Evolutionary conservation across 2,797 vertebrate genomes (phyloP), one percentile per base, ranked within the genome.

Genomic region (Mastacembelus armatus): DNA sequence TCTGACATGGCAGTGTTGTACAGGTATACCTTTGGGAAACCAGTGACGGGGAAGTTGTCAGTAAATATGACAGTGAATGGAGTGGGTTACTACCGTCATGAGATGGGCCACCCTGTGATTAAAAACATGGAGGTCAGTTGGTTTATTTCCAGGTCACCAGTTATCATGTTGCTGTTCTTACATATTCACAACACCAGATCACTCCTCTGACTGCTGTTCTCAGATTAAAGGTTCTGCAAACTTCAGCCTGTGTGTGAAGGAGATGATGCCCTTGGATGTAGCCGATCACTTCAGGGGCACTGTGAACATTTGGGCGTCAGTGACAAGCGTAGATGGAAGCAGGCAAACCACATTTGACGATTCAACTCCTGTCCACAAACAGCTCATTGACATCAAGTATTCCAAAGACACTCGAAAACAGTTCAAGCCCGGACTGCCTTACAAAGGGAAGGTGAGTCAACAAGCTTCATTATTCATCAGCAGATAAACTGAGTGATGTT

Each of bases 41-140:
- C 95, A 0, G 96, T 98, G 66, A 90, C 82, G 0, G 96, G 97
- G 38, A 95, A 94, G 77, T 71, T 98, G 79, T 94, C 85, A 0
- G 90, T 97, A 69, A 98, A 98, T 72, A 97, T 97, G 96, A 97
- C 97, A 0, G 94, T 97, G 56, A 96, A 95, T 71, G 97, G 97
- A 1, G 95, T 97, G 32, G 97, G 96, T 2, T 98, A 98, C 87
- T 97, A 98, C 83, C 94, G 94, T 24, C 96, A 98, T 45, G 97
- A 98, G 81, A 93, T 96, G 79, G 96, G 96, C 19, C 94, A 94
- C 52, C 94, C 96, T 9, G 92, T 98, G 44, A 94, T 97, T 56
- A 97, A 95, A 86, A 95, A 91, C 19, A 94, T 92, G 67, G 95
- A 97, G 91, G 97, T 97, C 74, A 92, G 96, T 56, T 58, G 19